Base-by-base conservation (phyloP, 1,140 invertebrate species). In the Oncopodura yosiiana region DNA sequence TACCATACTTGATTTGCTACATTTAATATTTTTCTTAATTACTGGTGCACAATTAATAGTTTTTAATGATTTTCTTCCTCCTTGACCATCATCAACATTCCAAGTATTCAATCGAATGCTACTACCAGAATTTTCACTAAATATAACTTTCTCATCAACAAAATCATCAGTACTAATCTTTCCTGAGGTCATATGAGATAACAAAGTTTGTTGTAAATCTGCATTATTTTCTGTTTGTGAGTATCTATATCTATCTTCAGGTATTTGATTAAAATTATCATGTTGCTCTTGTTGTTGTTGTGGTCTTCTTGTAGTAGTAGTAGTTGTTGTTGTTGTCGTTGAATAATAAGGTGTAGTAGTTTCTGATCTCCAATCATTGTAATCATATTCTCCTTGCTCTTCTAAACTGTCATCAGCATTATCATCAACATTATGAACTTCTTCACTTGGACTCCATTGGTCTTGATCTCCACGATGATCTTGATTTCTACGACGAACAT, bases 71-170 rank as follows among this genome's bases (percentile, higher is more conserved):
- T 69, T 67, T 49, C 73, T 64, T 58, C 71, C 67, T 62, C 68
- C 61, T n/a, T n/a, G n/a, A n/a, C n/a, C n/a, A n/a, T n/a, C n/a
- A 39, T 65, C 63, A 12, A 69, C 68, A 52, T 74, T 71, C 66
- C 79, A 82, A 30, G 75, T 73, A 64, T 82, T 82, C 58, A 81
- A 75, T 42, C 79, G 71, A 48, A 80, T 75, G 32, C 70, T 71
- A 49, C 74, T 73, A 49, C 74, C 70, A 16, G 3, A 72, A 56
- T 75, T 71, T 49, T 72, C 69, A 36, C 74, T 78, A 11, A 67
- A 63, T 4, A 76, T 45, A 8, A 74, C 63, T 69, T 72, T 58
- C 37, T 62, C 61, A 21, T 62, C 61, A 3, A 59, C 57, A 34
- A 59, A 59, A 23, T 62, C 56, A 27, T 56, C 49, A 1, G 61